These are phyloP conservation scores for Dallia pectoralis DNA, from an alignment of 2,797 vertebrate species.

Conservation along the genomic window DNA sequence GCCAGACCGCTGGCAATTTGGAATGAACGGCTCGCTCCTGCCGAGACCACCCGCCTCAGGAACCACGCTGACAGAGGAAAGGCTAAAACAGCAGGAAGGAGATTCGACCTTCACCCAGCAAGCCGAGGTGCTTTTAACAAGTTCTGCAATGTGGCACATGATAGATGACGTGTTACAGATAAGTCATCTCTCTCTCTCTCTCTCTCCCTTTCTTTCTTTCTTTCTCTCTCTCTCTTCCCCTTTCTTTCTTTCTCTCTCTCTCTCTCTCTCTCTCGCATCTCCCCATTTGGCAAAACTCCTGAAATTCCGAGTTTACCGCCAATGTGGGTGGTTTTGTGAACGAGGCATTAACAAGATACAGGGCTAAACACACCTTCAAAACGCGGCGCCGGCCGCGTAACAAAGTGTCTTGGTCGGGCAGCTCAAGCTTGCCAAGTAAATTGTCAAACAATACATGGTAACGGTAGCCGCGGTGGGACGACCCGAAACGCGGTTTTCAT, in stretches of 20 bases:
- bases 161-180: not conserved
- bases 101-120: not conserved
- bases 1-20: constrained; percentile 6
- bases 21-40: not conserved
- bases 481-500: constrained; percentile 56
- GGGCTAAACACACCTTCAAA: constrained; percentile 18
- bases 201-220: no score
- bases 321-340: constrained; percentile 30
- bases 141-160: not conserved
- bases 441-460: constrained; percentile 54
- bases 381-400: not conserved
- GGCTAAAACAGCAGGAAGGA: not conserved
- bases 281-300: not conserved
- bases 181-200: not conserved
- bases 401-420: constrained; percentile 10
- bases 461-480: constrained; percentile 43
- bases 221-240: no score
- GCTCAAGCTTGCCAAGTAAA: constrained; percentile 44
- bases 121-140: not conserved
- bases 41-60: no score
- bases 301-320: not conserved
- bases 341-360: constrained; percentile 21
- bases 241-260: no score
- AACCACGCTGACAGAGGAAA: not conserved
- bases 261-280: not conserved